Evolutionary conservation across 2,888 invertebrate genomes (phyloP), one percentile per base, ranked within the genome.

Genomic region (Polyommatus iphigenia): DNA sequence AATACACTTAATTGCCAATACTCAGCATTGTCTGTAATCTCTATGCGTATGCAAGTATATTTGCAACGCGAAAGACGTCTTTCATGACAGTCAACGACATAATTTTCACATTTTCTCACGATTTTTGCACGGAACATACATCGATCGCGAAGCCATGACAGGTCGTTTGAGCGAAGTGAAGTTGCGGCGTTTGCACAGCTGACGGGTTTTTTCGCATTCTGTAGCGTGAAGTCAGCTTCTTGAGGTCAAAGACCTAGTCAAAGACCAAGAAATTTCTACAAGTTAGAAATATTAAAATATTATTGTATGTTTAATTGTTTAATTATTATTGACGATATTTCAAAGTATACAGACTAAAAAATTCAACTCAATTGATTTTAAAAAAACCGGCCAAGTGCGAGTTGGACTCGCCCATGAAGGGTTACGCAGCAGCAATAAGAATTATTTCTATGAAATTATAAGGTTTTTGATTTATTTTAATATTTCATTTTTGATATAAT

Each of bases 81-180:
- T 87, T 86, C 82, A 85, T 83, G 85, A 86, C 84, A 86, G 85
- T 83, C 83, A 87, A 85, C 88, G 87, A 87, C 90, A 91, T 91
- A 91, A 89, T 93, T 90, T 88, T 88, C 85, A 88, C 87, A 88
- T 91, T 92, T 92, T 91, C 86, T 87, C 89, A 88, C 87, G 86
- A 88, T 90, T 90, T 91, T 87, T 89, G 84, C 87, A 85, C 86
- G 86, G 85, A 85, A 86, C 86, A 84, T 87, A 83, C 89, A 93
- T 93, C 92, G 93, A 93, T 93, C 92, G 91, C 85, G 89, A 82
- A 87, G 92, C 93, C 93, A 93, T 93, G 93, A 92, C 93, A 93
- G 92, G 87, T 89, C 86, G 86, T 90, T 91, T 89, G 85, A 89
- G 88, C 87, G 87, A 85, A 80, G 82, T 88, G 92, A 93, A 93